Conservation (phyloP, 2,797 vertebrate genomes). For the Gymnoscopelus braueri region DNA sequence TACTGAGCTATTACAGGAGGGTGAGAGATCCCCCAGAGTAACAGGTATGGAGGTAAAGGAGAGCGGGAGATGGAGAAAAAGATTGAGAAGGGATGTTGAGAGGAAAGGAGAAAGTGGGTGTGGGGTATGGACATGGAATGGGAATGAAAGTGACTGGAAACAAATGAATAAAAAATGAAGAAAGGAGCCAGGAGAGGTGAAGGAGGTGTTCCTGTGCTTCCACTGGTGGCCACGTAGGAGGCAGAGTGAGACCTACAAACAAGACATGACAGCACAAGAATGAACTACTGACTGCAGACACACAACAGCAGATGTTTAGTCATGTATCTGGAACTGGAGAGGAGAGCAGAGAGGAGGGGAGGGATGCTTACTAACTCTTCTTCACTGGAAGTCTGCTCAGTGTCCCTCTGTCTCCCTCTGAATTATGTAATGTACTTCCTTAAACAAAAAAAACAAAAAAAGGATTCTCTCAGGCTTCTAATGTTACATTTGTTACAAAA, state of each 20-base stretch:
- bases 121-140: background rate
- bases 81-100: conserved; percentile 30
- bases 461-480: too few relatives aligned
- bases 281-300: conserved; percentile 41
- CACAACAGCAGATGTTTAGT: too few relatives aligned
- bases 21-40: background rate
- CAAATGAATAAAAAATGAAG: conserved; percentile 1
- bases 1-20: conserved; percentile 65
- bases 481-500: too few relatives aligned
- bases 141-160: conserved; percentile 2
- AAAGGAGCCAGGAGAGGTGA: conserved; percentile 21
- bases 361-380: too few relatives aligned
- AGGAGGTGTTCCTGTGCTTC: background rate
- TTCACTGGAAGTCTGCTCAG: too few relatives aligned
- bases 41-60: background rate
- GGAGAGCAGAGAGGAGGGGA: too few relatives aligned
- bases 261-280: conserved; percentile 60
- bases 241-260: conserved; percentile 35
- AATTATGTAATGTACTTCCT: too few relatives aligned
- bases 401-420: too few relatives aligned
- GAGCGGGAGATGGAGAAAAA: conserved; percentile 26
- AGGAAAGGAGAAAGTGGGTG: background rate
- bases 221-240: background rate
- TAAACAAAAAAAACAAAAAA: too few relatives aligned
- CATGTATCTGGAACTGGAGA: too few relatives aligned